Evolutionary conservation across 1,140 invertebrate species (phyloP), one percentile per base, ranked within the genome.

Genomic region (Artemia franciscana): DNA sequence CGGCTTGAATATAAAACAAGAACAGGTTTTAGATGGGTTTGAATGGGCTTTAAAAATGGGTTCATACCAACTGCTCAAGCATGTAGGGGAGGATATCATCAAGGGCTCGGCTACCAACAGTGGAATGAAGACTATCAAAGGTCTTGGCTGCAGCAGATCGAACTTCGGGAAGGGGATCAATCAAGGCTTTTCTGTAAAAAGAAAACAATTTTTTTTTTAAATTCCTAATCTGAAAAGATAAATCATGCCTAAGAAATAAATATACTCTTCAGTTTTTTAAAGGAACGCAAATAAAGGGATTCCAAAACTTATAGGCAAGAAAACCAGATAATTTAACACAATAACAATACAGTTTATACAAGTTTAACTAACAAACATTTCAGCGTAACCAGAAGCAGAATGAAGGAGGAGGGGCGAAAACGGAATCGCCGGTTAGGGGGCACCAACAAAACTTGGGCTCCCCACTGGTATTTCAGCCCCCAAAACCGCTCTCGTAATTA

Each of bases 41-140:
- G n/a, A n/a, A n/a, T n/a, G n/a, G n/a, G n/a, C n/a, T n/a, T n/a
- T n/a, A n/a, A n/a, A n/a, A 39, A n/a, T 12, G n/a, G 60, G 26
- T 15, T 25, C 69, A 69, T 69, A 79, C 80, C 69, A 96, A 72
- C 67, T 88, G 82, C 23, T 84, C 82, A 63, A 98, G 76, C 79
- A 98, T 85, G 61, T 82, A 79, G 58, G 92, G 90, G 60, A 98
- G 73, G 73, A 98, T 97, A 70, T 98, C 94, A 75, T 98, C 94
- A n/a, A 98, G 75, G 26, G 94, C 94, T 68, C 89, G 79, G 27
- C 84, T 81, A 56, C 95, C 94, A 27, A 98, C 91, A 28, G 90
- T 96, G 28, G 83, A 82, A 77, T 98, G 92, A 51, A 98, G 79
- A 69, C 86, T 88, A 69, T 96, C 92, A 74, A 98, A 99, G 0